A percentile compares a stretch with the other conserved stretches of the same genome.
Evolutionary conservation across 2,113 vertebrate genomes (phyloP).

Genomic region (Trogon surrucura): DNA sequence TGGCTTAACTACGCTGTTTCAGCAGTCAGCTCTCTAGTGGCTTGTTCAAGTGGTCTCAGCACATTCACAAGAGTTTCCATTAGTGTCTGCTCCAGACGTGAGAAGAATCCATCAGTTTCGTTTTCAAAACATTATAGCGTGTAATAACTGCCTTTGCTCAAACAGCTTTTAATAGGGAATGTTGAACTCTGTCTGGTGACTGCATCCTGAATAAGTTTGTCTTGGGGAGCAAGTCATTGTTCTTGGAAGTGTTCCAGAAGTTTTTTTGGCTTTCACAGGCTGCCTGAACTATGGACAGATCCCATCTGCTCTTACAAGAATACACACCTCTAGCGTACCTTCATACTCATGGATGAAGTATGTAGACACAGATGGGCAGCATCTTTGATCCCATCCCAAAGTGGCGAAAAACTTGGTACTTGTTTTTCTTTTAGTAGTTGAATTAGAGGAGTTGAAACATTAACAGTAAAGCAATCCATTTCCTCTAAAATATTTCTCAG

Average conservation of each 20-base stretch:
- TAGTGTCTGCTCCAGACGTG: neutral
- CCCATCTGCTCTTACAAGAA: neutral
- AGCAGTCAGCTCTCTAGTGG: neutral
- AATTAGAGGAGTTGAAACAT: neutral
- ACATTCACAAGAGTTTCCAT: constrained; percentile 23
- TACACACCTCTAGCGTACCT: neutral
- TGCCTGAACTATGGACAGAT: constrained; percentile 23
- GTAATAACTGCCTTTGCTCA: constrained; percentile 24
- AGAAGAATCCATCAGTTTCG: constrained; percentile 5
- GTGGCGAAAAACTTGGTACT: neutral
- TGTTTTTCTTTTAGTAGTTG: neutral
- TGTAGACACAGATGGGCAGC: neutral
- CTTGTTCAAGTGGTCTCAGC: neutral
- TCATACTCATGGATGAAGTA: neutral
- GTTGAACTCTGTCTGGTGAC: constrained; percentile 41
- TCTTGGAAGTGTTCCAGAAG: constrained; percentile 61
- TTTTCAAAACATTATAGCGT: constrained; percentile 33
- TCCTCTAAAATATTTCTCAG: neutral
- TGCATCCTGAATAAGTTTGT: constrained; percentile 56
- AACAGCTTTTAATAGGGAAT: constrained; percentile 14
- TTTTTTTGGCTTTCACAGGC: constrained; percentile 30
- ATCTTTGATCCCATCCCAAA: neutral
- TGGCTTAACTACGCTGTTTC: neutral
- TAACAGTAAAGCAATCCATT: neutral
- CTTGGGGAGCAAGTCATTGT: constrained; percentile 25